phyloP scores from a whole-genome alignment of 1,140 invertebrate genomes.

The Capitella teleta region DNA sequence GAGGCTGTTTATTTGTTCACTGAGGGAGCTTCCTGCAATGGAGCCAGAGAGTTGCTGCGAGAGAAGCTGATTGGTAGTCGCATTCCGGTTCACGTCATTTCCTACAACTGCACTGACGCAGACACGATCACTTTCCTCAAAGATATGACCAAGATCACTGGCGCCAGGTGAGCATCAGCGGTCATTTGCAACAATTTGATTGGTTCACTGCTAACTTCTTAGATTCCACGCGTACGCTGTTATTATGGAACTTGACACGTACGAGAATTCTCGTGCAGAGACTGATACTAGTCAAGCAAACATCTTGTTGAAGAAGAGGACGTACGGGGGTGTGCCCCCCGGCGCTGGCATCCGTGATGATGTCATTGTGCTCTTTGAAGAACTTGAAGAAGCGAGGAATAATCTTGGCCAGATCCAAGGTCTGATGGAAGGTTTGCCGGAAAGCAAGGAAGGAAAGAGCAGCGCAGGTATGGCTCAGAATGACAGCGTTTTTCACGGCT shows the following conservation, averaged over 20 bases:
- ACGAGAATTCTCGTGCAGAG: slow-evolving; percentile 24
- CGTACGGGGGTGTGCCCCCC: slow-evolving; percentile 35
- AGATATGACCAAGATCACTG: slow-evolving; percentile 22
- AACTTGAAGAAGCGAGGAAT: slow-evolving; percentile 37
- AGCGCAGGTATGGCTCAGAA: not conserved
- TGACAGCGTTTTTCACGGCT: not conserved
- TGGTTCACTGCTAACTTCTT: not conserved
- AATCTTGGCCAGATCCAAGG: slow-evolving; percentile 29
- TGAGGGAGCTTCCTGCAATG: slow-evolving; percentile 33
- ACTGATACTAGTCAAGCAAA: slow-evolving; percentile 28
- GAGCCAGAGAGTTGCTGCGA: slow-evolving; percentile 31
- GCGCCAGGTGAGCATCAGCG: slow-evolving; percentile 34
- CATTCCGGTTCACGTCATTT: slow-evolving; percentile 31
- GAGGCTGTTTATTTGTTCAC: slow-evolving; percentile 39
- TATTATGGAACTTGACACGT: slow-evolving; percentile 38
- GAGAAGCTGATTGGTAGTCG: slow-evolving; percentile 19
- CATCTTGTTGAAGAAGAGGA: slow-evolving; percentile 35
- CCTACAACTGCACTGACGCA: slow-evolving; percentile 36
- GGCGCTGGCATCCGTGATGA: slow-evolving; percentile 38
- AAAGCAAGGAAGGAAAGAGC: slow-evolving; percentile 2
- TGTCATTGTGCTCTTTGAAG: slow-evolving; percentile 38
- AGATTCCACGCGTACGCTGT: slow-evolving; percentile 41
- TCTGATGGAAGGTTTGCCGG: slow-evolving; percentile 27
- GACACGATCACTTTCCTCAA: slow-evolving; percentile 32
- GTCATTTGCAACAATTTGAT: too few species aligned